Base-by-base conservation (phyloP, 2,888 invertebrate species). In the Petrophora chlorosata region DNA sequence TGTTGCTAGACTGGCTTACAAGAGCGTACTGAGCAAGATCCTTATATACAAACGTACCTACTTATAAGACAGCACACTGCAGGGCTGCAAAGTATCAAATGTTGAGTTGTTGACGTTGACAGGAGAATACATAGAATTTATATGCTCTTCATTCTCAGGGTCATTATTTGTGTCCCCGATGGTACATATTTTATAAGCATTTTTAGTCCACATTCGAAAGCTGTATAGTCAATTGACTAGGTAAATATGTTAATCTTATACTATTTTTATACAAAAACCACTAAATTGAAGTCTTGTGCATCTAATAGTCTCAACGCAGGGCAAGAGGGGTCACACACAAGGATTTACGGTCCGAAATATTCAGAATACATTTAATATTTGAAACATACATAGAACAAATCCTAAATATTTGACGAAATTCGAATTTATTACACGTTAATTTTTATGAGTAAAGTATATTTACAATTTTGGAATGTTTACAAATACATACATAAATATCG, bases 151-250 rank as follows among this genome's bases (percentile, higher is more conserved):
- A n/a, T n/a, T n/a, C n/a, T n/a, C n/a, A n/a, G n/a, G n/a, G n/a
- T n/a, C n/a, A n/a, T n/a, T n/a, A n/a, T n/a, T n/a, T n/a, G n/a
- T n/a, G n/a, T 16, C 13, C 26, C 30, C 39, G 33, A 26, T 10
- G 1, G 26, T 58, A 50, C 52, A 49, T 43, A 13, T 15, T 36
- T 45, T 35, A 35, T 36, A 59, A 55, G 57, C 61, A 57, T 52
- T 64, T 60, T 59, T 56, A 55, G 53, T 62, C 67, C 48, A 61
- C 64, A 59, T 70, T 59, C 52, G 65, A 63, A 76, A 79, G 73
- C 69, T 59, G 64, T 71, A 64, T 73, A 77, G 81, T 82, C 82
- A 62, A 65, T 63, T 80, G 80, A 84, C 82, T 83, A 82, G 79
- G 75, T 69, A 70, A 66, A 60, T 61, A 64, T 71, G 65, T 62